Base-by-base conservation (phyloP, 1,140 invertebrate genomes). In the Pachypsylla venusta region DNA sequence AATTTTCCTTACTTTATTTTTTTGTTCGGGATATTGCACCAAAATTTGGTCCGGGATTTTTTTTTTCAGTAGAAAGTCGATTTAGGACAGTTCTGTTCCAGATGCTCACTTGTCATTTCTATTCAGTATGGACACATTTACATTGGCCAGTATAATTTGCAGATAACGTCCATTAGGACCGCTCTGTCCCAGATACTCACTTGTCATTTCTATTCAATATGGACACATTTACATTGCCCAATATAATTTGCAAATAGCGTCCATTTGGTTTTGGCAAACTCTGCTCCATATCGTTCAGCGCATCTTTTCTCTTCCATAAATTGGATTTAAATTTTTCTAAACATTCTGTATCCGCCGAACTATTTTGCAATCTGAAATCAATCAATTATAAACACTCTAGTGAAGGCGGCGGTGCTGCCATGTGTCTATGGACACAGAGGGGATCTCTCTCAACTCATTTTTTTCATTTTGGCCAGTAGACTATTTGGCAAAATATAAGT, bases 151-250 rank as follows among this genome's bases (percentile, higher is more conserved):
- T 69, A 98, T 96, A 68, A 97, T 93, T 70, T 84, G 84, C 61
- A 98, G 77, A 71, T 97, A 98, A 35, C 85, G 72, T 64, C 93
- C 87, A 73, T 89, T 93, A 20, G 88, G 89, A 65, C 93, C 76
- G 35, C 81, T 84, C 69, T 90, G 84, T 70, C 90, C 87, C 60
- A 93, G n/a, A 42, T 54, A 79, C 83, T 79, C 78, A 92, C 89
- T 94, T 95, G 70, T 94, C 90, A 69, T 85, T 89, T 78, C 93
- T 95, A 73, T 94, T 94, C 35, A 96, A 75, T 70, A 97, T 90
- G 22, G 92, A 96, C n/a, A 97, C 90, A 75, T 96, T 96, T 20
- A 97, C 91, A 74, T 89, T 89, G 56, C 93, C 94, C 58, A 98
- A 75, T 69, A 98, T 96, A 68, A 97, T 93, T 70, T 84, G 84